Conservation (phyloP, 1,140 invertebrate genomes). For the Diplogasteroides magnus region DNA sequence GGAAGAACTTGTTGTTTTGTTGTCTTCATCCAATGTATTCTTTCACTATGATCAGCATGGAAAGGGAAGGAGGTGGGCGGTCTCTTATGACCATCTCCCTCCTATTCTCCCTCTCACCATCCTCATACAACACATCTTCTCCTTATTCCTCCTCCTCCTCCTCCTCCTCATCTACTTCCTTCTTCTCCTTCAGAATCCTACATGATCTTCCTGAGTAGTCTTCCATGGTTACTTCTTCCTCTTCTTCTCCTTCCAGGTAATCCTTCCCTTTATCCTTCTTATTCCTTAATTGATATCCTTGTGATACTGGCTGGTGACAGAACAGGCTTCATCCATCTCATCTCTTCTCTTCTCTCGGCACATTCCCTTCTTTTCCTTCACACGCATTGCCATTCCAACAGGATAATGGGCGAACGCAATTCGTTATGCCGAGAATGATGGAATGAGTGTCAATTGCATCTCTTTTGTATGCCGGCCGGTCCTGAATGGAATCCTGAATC, state of each 20-base stretch:
- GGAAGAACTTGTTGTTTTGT: too few relatives aligned
- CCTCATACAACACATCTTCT: background rate
- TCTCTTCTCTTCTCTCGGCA: too few relatives aligned
- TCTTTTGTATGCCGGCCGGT: too few relatives aligned
- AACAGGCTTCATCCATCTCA: background rate
- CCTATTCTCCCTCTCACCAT: background rate
- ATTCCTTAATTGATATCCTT: background rate
- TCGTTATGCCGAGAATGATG: too few relatives aligned
- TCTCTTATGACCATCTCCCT: background rate
- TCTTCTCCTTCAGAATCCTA: background rate
- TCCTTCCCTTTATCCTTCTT: constrained; percentile 3
- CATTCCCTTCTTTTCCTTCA: too few relatives aligned
- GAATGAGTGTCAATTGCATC: too few relatives aligned
- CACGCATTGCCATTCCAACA: too few relatives aligned
- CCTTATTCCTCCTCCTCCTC: background rate
- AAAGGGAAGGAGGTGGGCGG: too few relatives aligned
- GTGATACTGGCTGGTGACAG: background rate
- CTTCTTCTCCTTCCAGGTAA: constrained; percentile 6
- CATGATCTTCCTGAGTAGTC: background rate
- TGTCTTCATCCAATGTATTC: too few relatives aligned
- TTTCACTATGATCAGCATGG: too few relatives aligned
- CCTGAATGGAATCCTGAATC: too few relatives aligned
- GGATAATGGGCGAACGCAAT: too few relatives aligned
- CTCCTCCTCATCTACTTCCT: background rate
- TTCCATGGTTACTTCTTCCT: constrained; percentile 1